Base-by-base conservation (phyloP, 1,140 invertebrate species). In the Pissodes strobi region DNA sequence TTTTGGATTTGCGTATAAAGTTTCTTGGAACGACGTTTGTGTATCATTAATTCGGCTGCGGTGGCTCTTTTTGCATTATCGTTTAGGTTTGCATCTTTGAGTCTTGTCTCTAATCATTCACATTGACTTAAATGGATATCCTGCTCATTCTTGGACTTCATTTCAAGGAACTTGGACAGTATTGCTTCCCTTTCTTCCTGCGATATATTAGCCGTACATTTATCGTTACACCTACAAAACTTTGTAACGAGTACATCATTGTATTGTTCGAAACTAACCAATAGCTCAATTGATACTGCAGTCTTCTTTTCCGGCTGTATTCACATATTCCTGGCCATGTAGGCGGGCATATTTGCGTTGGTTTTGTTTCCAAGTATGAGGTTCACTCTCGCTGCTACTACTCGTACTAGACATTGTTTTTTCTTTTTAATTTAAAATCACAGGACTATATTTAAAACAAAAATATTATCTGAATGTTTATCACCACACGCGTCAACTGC, bases 21-120 rank as follows among this genome's bases (percentile, higher is more conserved):
- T 52, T 69, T 71, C 69, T 71, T 69, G 63, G 70, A 62, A 68
- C 69, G 62, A 58, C 22, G 53, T 66, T 72, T 69, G 49, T 58
- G 66, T 6, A 67, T 45, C 23, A 67, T 5, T 19, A 59, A 13
- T 51, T 76, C 69, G 39, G 74, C 70, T 67, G 58, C 43, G 23
- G 71, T 68, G 55, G 64, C 66, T 66, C 64, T 67, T 60, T 73
- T 74, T 43, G 65, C 61, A 55, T 53, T 61, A 30, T 74, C 61
- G 25, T 61, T 61, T 8, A 63, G 60, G 45, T n/a, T 58, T 43
- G 37, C 10, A 27, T 27, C 30, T 45, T 58, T 41, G 13, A 63
- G 12, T 57, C 52, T 63, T 23, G 12, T 15, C 6, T 30, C 39
- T 27, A 57, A 45, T 65, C 58, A 52, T 63, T 72, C 70, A 68